Evolutionary conservation across 2,113 vertebrate genomes (phyloP).

Genomic region (Oceanodroma tethys): DNA sequence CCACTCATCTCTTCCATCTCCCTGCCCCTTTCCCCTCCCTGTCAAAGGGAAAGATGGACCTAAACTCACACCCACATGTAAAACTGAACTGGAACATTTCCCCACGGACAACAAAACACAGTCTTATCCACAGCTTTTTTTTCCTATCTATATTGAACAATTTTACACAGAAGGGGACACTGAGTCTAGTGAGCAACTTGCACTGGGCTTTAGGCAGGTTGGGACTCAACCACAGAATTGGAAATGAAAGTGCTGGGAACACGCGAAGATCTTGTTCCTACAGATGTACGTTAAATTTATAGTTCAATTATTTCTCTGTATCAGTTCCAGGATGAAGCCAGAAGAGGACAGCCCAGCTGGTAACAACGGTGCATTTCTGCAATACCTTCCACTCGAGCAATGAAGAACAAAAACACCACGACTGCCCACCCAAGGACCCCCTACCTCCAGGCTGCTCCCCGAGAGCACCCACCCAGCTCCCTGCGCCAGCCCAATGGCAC

Average conservation of each 20-base stretch:
- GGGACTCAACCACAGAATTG: neutral
- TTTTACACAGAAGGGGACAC: neutral
- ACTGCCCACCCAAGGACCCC: neutral
- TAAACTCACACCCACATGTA: neutral
- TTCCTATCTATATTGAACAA: neutral
- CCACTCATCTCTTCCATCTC: neutral
- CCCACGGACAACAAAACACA: neutral
- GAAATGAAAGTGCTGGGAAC: neutral
- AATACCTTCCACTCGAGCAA: neutral
- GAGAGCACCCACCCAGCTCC: neutral
- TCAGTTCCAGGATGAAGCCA: neutral
- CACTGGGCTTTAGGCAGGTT: neutral
- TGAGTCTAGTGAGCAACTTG: neutral
- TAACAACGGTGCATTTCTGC: neutral
- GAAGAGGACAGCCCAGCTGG: neutral
- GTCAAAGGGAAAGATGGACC: neutral
- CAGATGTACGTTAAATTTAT: neutral
- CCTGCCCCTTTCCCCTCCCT: neutral
- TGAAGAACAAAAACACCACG: neutral
- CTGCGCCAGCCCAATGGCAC: neutral
- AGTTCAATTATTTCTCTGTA: neutral
- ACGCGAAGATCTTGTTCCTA: neutral
- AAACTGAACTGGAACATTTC: neutral
- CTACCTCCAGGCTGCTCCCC: neutral
- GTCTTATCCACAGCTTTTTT: neutral